A percentile compares a stretch with the other conserved stretches of the same genome.
phyloP scores from a whole-genome alignment of 2,113 vertebrate species.

The Sylvietta virens region DNA sequence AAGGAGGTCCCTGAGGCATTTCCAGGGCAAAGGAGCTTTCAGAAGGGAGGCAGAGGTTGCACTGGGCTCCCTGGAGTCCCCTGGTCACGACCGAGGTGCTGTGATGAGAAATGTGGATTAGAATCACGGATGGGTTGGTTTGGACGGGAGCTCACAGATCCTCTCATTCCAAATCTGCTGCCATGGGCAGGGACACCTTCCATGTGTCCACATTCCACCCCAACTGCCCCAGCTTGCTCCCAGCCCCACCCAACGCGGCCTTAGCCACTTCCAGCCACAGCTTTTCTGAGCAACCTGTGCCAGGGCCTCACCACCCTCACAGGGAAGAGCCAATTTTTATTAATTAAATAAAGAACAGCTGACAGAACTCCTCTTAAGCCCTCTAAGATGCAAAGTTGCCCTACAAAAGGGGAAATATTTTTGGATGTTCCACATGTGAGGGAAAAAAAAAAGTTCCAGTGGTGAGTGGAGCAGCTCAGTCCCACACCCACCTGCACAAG shows the following conservation, averaged over 20 bases:
- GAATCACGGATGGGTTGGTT: not conserved
- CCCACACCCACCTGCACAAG: not conserved
- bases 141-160: rapidly evolving
- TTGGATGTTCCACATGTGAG: not conserved
- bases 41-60: not conserved
- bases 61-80: not conserved
- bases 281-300: not conserved
- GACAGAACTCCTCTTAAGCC: not conserved
- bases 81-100: not conserved
- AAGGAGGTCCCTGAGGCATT: not conserved
- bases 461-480: not conserved
- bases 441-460: not conserved
- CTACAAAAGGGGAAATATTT: not conserved
- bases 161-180: not conserved
- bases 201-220: not conserved
- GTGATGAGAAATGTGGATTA: not conserved
- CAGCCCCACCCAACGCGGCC: not conserved
- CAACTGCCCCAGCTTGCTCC: not conserved
- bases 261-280: not conserved
- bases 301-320: not conserved
- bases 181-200: not conserved
- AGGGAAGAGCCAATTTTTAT: not conserved
- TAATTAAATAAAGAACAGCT: not conserved
- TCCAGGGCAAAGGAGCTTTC: not conserved
- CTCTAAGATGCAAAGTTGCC: not conserved